phyloP scores from a whole-genome alignment of 30 jellyfish, hydroid and myxozoan genomes.

The Aurelia aurita region DNA sequence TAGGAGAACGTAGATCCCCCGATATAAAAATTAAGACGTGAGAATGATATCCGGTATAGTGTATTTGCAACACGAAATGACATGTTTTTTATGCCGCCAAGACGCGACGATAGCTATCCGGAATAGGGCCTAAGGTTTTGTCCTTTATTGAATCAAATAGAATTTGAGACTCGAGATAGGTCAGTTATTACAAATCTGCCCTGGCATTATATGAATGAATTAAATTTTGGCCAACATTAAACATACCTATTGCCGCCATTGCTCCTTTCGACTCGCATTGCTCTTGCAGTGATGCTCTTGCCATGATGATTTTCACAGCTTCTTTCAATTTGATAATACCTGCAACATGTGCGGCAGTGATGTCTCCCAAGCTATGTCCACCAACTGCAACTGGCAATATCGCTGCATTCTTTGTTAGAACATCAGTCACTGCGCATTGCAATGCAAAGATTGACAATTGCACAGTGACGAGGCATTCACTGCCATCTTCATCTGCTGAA shows the following conservation, averaged over 20 bases:
- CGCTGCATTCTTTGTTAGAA: constrained; percentile 36
- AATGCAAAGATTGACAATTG: constrained; percentile 73
- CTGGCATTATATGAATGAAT: no score
- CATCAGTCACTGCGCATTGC: constrained; percentile 66
- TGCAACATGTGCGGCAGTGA: constrained; percentile 77
- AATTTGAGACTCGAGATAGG: no score
- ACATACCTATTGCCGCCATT: constrained; percentile 77
- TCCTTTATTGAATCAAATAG: no score
- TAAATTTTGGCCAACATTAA: not conserved
- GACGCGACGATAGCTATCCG: no score
- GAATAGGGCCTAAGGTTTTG: no score
- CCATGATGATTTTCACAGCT: constrained; percentile 71
- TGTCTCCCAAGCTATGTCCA: constrained; percentile 82
- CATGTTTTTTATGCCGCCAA: no score
- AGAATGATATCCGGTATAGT: no score
- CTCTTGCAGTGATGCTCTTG: constrained; percentile 78
- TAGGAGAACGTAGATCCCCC: no score
- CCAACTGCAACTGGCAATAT: constrained; percentile 69
- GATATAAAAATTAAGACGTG: no score
- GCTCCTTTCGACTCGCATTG: constrained; percentile 63
- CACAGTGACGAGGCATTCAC: constrained; percentile 64
- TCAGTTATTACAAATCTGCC: no score
- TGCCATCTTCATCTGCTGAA: not conserved
- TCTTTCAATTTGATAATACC: constrained; percentile 43
- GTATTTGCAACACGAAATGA: no score